Evolutionary conservation across 30 jellyfish, hydroid and myxozoan species (phyloP).

Genomic region (Hydra vulgaris): DNA sequence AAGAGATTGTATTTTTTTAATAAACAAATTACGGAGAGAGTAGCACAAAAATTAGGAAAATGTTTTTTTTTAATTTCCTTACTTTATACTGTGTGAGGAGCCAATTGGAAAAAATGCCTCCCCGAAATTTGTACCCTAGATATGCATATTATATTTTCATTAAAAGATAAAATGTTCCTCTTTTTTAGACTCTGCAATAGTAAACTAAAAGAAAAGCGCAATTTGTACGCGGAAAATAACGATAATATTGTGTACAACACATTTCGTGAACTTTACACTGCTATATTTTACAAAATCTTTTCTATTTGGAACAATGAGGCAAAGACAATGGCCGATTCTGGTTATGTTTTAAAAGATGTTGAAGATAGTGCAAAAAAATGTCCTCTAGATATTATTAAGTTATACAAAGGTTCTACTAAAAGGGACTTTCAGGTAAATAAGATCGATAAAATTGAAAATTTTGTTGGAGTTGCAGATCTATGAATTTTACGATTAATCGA

Average conservation of each 20-base stretch:
- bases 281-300: constrained; percentile 42
- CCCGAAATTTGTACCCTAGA: too few relatives aligned
- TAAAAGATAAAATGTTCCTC: too few relatives aligned
- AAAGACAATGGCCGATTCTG: constrained; percentile 78
- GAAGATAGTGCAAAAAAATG: constrained; percentile 65
- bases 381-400: constrained; percentile 44
- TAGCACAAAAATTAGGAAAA: too few relatives aligned
- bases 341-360: constrained; percentile 75
- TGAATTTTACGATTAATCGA: neutral
- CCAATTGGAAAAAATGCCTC: too few relatives aligned
- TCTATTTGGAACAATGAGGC: constrained; percentile 74
- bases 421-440: neutral
- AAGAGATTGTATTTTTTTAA: too few relatives aligned
- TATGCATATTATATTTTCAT: too few relatives aligned
- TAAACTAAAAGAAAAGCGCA: constrained; percentile 29
- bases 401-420: constrained; percentile 21
- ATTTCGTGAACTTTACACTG: constrained; percentile 60
- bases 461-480: constrained; percentile 78
- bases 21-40: too few relatives aligned
- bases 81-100: too few relatives aligned
- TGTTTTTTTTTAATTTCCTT: too few relatives aligned
- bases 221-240: neutral
- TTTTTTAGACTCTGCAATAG: constrained; percentile 35
- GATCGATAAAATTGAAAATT: constrained; percentile 46
- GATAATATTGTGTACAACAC: constrained; percentile 36